Percentiles rank a stretch among this genome's conserved stretches.
Conservation (phyloP, 2,113 vertebrate genomes). For the Triplophysa rosa region DNA sequence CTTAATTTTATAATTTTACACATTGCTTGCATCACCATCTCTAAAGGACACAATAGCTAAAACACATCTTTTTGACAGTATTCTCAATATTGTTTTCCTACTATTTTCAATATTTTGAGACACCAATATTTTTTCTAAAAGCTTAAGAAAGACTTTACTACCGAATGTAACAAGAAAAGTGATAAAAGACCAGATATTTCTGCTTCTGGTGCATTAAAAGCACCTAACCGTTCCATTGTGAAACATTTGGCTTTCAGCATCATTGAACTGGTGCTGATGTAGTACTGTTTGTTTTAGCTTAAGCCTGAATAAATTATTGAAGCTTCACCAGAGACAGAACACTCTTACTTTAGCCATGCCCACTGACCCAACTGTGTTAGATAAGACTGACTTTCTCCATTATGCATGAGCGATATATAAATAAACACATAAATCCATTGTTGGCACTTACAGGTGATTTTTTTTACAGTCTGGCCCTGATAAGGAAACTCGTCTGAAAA, state of each 20-base stretch:
- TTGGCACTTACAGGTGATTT: not conserved
- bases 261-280: not conserved
- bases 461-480: not conserved
- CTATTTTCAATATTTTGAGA: too few relatives aligned
- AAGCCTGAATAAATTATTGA: slow-evolving; percentile 15
- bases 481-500: not conserved
- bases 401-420: not conserved
- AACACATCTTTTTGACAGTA: not conserved
- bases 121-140: too few relatives aligned
- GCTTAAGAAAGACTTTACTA: too few relatives aligned
- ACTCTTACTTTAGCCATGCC: not conserved
- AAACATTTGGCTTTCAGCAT: slow-evolving; percentile 25
- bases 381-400: not conserved
- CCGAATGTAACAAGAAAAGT: not conserved
- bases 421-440: not conserved
- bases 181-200: not conserved
- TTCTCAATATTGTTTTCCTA: not conserved
- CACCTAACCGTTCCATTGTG: not conserved
- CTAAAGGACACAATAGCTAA: not conserved
- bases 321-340: slow-evolving; percentile 10
- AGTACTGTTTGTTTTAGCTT: slow-evolving; percentile 11
- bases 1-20: not conserved
- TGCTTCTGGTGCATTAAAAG: not conserved
- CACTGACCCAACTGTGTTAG: slow-evolving; percentile 6
- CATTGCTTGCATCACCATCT: slow-evolving; percentile 1